Conservation (phyloP, 2,888 invertebrate species). For the Galeruca laticollis region DNA sequence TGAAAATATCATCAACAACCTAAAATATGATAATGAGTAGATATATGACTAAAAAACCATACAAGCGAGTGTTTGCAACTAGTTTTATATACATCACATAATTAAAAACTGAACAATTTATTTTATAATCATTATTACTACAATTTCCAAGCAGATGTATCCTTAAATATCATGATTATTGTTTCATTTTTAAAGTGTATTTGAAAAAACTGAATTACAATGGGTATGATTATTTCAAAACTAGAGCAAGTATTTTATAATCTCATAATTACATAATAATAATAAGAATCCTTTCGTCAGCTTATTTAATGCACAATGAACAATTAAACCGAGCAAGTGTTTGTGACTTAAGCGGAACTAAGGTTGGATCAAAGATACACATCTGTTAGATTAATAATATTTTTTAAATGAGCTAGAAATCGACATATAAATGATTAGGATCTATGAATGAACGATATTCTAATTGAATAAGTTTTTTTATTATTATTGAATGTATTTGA, state of each 20-base stretch:
- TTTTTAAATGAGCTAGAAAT: neutral
- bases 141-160: neutral
- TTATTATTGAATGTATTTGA: too few species aligned
- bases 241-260: neutral
- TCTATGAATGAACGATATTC: neutral
- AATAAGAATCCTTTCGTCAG: constrained; percentile 5
- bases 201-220: neutral
- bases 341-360: neutral
- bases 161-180: neutral
- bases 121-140: neutral
- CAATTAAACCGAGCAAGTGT: constrained; percentile 1
- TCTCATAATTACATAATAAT: neutral
- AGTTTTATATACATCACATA: too few species aligned
- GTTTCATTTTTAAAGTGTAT: neutral
- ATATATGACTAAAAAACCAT: too few species aligned
- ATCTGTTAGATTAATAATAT: neutral
- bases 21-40: too few species aligned
- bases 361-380: neutral
- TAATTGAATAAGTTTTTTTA: too few species aligned
- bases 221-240: neutral
- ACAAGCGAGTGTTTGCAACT: too few species aligned
- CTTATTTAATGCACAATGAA: neutral
- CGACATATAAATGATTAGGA: neutral
- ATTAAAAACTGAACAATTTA: too few species aligned
- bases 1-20: too few species aligned